Conservation (phyloP, 2,797 vertebrate species). For the Scleropages formosus region DNA sequence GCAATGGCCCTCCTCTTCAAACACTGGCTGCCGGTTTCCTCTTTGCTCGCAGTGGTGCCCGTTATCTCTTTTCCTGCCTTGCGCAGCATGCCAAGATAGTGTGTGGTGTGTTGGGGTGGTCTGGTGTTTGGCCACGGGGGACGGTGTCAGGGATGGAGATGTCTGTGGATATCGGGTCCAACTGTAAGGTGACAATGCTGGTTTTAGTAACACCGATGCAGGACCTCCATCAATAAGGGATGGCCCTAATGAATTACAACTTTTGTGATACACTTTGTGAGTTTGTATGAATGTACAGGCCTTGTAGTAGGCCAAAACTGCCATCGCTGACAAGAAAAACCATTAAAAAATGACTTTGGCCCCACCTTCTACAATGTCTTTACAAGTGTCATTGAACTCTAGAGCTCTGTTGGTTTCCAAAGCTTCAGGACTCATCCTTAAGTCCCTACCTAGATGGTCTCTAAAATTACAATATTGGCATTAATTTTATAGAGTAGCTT, state of each 20-base stretch:
- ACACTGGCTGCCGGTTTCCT: slow-evolving; percentile 11
- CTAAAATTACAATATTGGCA: not conserved
- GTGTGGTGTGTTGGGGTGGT: not conserved
- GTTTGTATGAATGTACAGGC: not conserved
- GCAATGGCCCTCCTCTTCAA: not conserved
- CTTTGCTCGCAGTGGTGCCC: not conserved
- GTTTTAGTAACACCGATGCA: not conserved
- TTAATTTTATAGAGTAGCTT: not conserved
- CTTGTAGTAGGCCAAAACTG: not conserved
- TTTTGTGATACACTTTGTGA: not conserved
- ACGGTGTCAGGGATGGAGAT: not conserved
- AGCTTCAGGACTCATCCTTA: not conserved
- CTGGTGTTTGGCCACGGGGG: not conserved
- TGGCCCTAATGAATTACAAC: not conserved
- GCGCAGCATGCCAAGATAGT: slow-evolving; percentile 11
- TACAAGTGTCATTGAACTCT: slow-evolving; percentile 32
- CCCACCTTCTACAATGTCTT: slow-evolving; percentile 29
- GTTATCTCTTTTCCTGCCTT: slow-evolving; percentile 28
- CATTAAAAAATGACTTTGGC: slow-evolving; percentile 49
- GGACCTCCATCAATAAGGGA: not conserved
- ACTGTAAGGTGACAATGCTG: not conserved
- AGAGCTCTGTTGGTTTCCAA: slow-evolving; percentile 31
- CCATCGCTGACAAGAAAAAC: slow-evolving; percentile 35
- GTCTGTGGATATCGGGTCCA: not conserved
- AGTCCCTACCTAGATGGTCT: not conserved